These are phyloP conservation scores for Microctonus brassicae DNA, from an alignment of 2,888 invertebrate genomes.

Conservation along the genomic window DNA sequence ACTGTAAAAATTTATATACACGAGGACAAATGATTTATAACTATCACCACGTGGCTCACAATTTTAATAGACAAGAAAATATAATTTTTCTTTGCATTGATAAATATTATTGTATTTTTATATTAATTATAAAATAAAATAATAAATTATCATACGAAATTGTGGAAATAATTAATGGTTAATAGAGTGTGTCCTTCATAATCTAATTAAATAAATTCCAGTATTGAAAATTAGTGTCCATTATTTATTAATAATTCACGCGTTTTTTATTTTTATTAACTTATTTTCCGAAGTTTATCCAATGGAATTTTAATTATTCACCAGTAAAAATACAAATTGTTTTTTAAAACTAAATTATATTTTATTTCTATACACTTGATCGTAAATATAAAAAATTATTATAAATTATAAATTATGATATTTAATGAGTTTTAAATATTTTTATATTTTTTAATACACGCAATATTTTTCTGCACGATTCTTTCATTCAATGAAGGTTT, in stretches of 20 bases:
- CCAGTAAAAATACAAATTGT: neutral
- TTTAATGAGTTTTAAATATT: neutral
- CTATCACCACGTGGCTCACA: neutral
- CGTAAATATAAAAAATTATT: neutral
- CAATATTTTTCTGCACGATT: constrained; percentile 9
- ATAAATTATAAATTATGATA: neutral
- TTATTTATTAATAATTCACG: neutral
- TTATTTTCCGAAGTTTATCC: neutral
- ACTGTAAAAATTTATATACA: neutral
- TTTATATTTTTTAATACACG: neutral
- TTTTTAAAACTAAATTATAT: neutral
- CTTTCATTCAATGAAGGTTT: constrained; percentile 12
- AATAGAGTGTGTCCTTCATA: neutral
- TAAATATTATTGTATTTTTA: neutral
- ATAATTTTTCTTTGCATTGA: too few species aligned
- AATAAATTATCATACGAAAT: neutral
- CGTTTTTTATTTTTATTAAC: neutral
- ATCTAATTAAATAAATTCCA: neutral
- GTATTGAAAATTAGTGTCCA: neutral
- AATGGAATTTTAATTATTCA: neutral
- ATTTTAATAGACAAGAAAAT: neutral
- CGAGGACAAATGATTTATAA: neutral
- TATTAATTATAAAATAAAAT: neutral
- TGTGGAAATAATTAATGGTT: neutral
- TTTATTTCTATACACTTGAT: too few species aligned